Percentiles rank a stretch among this genome's conserved stretches.
phyloP scores from a whole-genome alignment of 2,888 invertebrate species.

The Rugalucina vietnamica region DNA sequence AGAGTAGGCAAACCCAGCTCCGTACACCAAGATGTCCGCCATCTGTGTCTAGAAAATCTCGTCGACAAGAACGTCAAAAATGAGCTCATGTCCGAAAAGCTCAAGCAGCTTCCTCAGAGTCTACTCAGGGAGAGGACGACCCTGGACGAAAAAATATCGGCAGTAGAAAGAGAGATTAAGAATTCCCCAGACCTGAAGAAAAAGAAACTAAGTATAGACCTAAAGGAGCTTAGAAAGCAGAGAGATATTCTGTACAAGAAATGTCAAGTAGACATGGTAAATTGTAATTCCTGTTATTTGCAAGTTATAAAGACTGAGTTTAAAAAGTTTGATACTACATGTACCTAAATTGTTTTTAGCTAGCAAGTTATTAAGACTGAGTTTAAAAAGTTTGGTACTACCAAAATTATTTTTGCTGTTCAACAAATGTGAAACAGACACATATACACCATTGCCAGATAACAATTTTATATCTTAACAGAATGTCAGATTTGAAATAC shows the following conservation, averaged over 20 bases:
- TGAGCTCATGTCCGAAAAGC: background rate
- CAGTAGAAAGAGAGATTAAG: constrained; percentile 16
- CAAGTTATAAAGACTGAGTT: too few species aligned
- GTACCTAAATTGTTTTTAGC: too few species aligned
- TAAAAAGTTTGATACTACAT: too few species aligned
- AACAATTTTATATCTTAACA: too few species aligned
- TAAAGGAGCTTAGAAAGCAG: constrained; percentile 53
- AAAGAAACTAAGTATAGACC: constrained; percentile 56
- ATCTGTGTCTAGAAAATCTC: constrained; percentile 86
- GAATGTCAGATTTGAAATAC: too few species aligned
- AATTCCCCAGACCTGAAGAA: constrained; percentile 35
- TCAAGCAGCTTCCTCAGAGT: constrained; percentile 35
- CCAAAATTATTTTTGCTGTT: too few species aligned
- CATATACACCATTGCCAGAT: too few species aligned
- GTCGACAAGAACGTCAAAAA: constrained; percentile 84
- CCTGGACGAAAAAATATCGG: constrained; percentile 37
- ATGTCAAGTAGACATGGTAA: constrained; percentile 30
- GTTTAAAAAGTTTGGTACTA: too few species aligned
- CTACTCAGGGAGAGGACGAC: constrained; percentile 29
- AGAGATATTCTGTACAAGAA: constrained; percentile 52
- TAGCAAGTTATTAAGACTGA: too few species aligned
- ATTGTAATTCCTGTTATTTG: too few species aligned
- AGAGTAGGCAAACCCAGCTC: constrained; percentile 88
- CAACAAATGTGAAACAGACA: too few species aligned
- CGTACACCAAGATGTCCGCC: constrained; percentile 86